phyloP scores from a whole-genome alignment of 2,113 vertebrate species.

The Gnathonemus echidnorhynchus region DNA sequence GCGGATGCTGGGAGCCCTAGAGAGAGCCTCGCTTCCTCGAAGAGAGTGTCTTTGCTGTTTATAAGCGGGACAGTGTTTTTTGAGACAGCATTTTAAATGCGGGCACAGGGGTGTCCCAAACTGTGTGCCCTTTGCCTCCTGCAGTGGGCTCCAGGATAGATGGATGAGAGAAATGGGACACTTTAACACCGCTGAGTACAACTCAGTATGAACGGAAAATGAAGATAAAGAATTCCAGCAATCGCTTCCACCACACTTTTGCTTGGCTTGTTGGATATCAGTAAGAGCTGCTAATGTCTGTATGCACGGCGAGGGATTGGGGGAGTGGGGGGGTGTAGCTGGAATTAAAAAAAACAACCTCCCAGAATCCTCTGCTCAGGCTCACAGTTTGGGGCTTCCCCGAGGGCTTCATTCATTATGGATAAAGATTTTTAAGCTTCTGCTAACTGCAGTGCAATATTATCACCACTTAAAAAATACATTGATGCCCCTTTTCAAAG shows the following conservation, averaged over 20 bases:
- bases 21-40: not conserved
- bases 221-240: not conserved
- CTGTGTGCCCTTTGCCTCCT: not conserved
- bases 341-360: slow-evolving; percentile 22
- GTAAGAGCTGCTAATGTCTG: not conserved
- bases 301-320: not conserved
- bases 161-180: not conserved
- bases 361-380: slow-evolving; percentile 24
- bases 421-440: slow-evolving; percentile 41
- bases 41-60: not conserved
- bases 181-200: not conserved
- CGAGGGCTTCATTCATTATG: slow-evolving; percentile 45
- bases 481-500: slow-evolving; percentile 25
- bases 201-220: not conserved
- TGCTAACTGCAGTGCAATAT: slow-evolving; percentile 30
- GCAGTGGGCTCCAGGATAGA: not conserved
- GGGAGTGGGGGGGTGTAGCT: not conserved
- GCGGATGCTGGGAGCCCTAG: not conserved
- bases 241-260: not conserved
- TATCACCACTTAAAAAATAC: slow-evolving; percentile 33
- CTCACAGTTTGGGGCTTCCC: slow-evolving; percentile 32
- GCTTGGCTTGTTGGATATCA: not conserved
- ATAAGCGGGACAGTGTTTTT: not conserved
- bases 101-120: not conserved
- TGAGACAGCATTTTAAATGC: not conserved